Conservation (phyloP, 53 echinoderm and acorn worm species). For the Patiria pectinifera region DNA sequence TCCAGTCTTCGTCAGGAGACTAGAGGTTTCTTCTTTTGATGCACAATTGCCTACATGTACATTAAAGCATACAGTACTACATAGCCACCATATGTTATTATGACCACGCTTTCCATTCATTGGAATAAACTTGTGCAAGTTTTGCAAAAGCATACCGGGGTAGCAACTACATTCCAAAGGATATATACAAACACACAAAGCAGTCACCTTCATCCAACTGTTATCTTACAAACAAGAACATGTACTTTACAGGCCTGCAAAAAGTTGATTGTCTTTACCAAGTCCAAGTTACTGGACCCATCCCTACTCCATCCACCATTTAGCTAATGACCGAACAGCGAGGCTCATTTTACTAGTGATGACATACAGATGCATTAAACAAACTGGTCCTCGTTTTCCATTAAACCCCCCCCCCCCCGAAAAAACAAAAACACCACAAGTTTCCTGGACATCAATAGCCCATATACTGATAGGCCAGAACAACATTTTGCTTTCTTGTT, state of each 20-base stretch:
- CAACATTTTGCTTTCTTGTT: not conserved
- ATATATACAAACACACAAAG: not conserved
- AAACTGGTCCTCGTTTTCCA: not conserved
- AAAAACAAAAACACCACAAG: not conserved
- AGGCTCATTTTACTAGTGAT: conserved; percentile 1
- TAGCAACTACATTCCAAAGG: not conserved
- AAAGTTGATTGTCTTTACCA: not conserved
- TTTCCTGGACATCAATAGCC: not conserved
- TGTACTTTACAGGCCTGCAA: not conserved
- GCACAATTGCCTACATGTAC: not conserved
- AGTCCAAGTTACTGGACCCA: not conserved
- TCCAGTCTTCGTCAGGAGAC: too few relatives aligned
- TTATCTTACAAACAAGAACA: not conserved
- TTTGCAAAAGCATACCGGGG: not conserved
- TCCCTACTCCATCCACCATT: not conserved
- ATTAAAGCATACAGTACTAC: not conserved
- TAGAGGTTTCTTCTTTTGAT: not conserved
- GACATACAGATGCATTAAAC: not conserved
- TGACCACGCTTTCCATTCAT: not conserved
- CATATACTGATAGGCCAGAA: not conserved
- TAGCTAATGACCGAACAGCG: not conserved
- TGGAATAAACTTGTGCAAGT: not conserved
- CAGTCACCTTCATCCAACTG: not conserved
- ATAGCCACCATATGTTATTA: too few relatives aligned
- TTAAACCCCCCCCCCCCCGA: not conserved